phyloP scores from a whole-genome alignment of 2,797 vertebrate genomes.

The Cyprinodon diabolis region DNA sequence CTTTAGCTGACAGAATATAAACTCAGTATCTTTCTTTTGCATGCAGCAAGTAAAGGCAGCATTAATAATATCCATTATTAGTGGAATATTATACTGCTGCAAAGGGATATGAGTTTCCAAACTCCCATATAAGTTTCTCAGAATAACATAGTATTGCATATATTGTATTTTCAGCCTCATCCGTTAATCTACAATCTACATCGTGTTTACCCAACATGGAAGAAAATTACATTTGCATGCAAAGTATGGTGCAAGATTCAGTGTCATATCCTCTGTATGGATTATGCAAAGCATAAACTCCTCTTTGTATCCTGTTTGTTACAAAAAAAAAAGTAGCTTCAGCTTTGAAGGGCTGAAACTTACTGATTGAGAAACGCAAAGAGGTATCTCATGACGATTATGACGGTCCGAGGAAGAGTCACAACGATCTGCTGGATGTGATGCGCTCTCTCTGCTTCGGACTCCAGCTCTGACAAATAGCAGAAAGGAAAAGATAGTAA shows the following conservation, averaged over 20 bases:
- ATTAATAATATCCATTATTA: slow-evolving; percentile 50
- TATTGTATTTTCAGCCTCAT: background rate
- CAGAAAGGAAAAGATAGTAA: slow-evolving; percentile 12
- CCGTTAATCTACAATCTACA: slow-evolving; percentile 14
- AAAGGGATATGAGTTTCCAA: slow-evolving; percentile 26
- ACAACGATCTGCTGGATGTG: slow-evolving; percentile 94
- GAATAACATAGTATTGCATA: slow-evolving; percentile 38
- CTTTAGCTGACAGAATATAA: slow-evolving; percentile 26
- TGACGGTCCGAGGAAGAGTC: slow-evolving; percentile 91
- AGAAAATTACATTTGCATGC: slow-evolving; percentile 1
- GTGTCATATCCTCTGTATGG: background rate
- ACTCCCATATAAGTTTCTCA: slow-evolving; percentile 39
- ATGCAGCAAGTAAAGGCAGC: slow-evolving; percentile 35
- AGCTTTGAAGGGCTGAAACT: slow-evolving; percentile 65
- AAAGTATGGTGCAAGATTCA: slow-evolving; percentile 6
- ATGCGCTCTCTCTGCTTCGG: slow-evolving; percentile 88
- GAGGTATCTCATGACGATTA: slow-evolving; percentile 98
- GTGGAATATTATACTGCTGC: slow-evolving; percentile 50
- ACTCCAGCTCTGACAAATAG: slow-evolving; percentile 90
- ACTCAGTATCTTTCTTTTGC: slow-evolving; percentile 54
- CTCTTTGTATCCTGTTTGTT: background rate
- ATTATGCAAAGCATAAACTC: background rate
- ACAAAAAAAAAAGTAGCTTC: background rate
- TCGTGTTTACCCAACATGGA: background rate
- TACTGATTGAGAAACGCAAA: slow-evolving; percentile 99